Base-by-base conservation (phyloP, 2,113 vertebrate species). In the Morone saxatilis region DNA sequence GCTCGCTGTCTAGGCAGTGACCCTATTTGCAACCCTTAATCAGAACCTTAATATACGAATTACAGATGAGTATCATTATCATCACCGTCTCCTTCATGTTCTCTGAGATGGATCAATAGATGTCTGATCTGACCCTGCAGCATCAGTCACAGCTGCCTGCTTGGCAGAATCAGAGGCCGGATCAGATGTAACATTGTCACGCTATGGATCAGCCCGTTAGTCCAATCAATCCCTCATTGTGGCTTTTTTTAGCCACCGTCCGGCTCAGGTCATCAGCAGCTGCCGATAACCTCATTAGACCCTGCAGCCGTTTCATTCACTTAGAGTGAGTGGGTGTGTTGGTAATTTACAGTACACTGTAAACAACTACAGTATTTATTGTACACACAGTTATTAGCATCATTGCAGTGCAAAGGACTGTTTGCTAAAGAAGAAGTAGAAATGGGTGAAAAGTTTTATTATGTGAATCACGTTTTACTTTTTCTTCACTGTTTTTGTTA, bases 161-260 rank as follows among this genome's bases (percentile, higher is more conserved):
- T 60, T 19, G 22, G 53, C 75, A 71, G 70, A 74, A 62, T 71
- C 76, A 20, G 14, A 76, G 2, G 16, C 67, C 9, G 5, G 60
- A 68, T 72, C 80, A 71, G 71, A 70, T 73, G 8, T 40, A 11
- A 71, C 84, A 56, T n/a, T 2, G 73, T 80, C 70, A 73, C 9
- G 1, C 40, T 31, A 73, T 50, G 63, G 80, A 70, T 80, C 45
- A 16, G 59, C 71, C 43, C 5, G 60, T 84, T 71, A 13, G 76
- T 45, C 16, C 43, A 1, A 86, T 87, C 88, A 72, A 80, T 90
- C 16, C 63, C 60, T 87, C 80, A 41, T 81, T 59, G 54, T 0
- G 2, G 13, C 61, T 84, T 4, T 84, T 88, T 77, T 31, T 84
- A 82, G 74, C 67, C 25, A 0, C 45, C 9, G 17, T 62, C 82